A percentile compares a stretch with the other conserved stretches of the same genome.
Evolutionary conservation across 2,797 vertebrate species (phyloP).

Genomic region (Catamblyrhynchus diadema): DNA sequence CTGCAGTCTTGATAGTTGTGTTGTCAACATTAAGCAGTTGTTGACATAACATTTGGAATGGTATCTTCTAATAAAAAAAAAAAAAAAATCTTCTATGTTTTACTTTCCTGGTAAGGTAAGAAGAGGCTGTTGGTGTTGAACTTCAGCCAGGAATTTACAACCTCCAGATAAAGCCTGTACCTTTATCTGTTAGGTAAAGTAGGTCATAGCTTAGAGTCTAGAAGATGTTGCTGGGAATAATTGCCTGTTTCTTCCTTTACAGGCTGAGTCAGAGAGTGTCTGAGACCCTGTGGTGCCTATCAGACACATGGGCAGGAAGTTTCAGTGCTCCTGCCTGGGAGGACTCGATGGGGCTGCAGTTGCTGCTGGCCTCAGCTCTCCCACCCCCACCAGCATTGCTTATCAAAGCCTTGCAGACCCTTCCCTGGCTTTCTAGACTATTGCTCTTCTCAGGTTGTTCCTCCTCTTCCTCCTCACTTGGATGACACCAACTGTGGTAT

Average conservation of each 20-base stretch:
- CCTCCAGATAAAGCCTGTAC: neutral
- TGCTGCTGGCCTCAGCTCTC: neutral
- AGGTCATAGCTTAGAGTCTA: neutral
- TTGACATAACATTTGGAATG: neutral
- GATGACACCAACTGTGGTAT: neutral
- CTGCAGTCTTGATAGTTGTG: neutral
- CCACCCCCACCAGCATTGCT: neutral
- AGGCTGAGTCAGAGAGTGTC: neutral
- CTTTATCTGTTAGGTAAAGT: neutral
- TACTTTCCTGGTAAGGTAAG: neutral
- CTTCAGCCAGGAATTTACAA: neutral
- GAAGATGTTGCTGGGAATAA: neutral
- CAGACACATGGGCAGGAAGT: neutral
- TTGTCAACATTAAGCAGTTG: neutral
- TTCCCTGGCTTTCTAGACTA: neutral
- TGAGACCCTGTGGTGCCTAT: neutral
- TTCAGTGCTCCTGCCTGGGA: neutral
- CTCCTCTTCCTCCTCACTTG: neutral
- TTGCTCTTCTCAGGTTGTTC: neutral
- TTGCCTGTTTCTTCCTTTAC: neutral
- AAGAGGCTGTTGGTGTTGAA: neutral
- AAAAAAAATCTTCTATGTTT: neutral
- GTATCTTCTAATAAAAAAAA: neutral
- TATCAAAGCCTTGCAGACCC: neutral
- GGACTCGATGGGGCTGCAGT: neutral